Percentiles rank a stretch among this genome's conserved stretches.
These are phyloP conservation scores for Drosophila kuntzei DNA, from an alignment of 2,888 invertebrate genomes.

Conservation along the genomic window DNA sequence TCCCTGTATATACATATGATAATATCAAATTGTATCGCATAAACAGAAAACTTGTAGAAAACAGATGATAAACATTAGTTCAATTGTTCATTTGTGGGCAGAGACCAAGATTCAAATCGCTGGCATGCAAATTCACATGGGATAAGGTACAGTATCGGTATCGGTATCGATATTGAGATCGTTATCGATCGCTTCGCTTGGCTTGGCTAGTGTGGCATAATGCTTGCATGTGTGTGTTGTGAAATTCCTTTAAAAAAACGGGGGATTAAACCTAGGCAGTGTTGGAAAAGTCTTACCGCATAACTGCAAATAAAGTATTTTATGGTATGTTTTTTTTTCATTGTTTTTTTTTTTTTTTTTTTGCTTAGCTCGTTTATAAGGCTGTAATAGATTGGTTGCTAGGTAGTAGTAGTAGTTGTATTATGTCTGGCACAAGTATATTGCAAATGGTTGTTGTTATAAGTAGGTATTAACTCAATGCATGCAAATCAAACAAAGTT, in stretches of 20 bases:
- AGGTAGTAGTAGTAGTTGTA: constrained; percentile 28
- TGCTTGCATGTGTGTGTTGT: constrained; percentile 4
- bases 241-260: constrained; percentile 11
- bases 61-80: constrained; percentile 82
- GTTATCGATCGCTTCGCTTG: constrained; percentile 4
- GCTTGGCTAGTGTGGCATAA: constrained; percentile 10
- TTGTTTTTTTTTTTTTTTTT: not conserved
- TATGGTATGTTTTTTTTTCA: constrained; percentile 1
- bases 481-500: constrained; percentile 72
- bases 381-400: constrained; percentile 61
- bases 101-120: constrained; percentile 21
- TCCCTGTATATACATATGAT: constrained; percentile 71
- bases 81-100: constrained; percentile 33
- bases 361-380: constrained; percentile 24
- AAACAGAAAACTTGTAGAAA: constrained; percentile 59
- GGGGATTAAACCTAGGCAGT: constrained; percentile 13
- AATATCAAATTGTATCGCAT: constrained; percentile 51
- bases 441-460: constrained; percentile 43
- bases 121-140: constrained; percentile 41
- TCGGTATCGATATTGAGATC: constrained; percentile 10
- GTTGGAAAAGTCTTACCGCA: constrained; percentile 47
- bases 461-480: constrained; percentile 64
- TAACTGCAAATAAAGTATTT: constrained; percentile 45
- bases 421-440: constrained; percentile 46
- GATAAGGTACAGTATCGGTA: constrained; percentile 17